Conservation (phyloP, 1,140 invertebrate species). For the Dinoponera quadriceps region DNA sequence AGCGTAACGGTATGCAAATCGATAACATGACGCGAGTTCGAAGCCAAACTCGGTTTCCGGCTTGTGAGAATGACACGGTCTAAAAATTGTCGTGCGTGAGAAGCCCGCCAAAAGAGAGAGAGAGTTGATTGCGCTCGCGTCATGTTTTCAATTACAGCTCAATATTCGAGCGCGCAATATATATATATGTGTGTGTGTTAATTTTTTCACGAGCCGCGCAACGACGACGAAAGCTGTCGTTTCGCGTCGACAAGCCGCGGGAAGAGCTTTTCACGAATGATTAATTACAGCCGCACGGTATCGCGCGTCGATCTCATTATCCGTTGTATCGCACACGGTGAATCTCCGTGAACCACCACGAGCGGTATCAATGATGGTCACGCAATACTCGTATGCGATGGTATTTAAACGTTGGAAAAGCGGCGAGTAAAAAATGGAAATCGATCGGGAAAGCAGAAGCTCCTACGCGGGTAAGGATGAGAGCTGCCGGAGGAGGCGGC, state of each 20-base stretch:
- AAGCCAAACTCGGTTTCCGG: background rate
- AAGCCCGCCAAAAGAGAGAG: background rate
- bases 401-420: background rate
- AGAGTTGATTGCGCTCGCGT: background rate
- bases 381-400: background rate
- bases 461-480: background rate
- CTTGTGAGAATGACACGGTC: background rate
- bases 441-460: conserved; percentile 3
- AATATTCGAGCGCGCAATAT: conserved; percentile 20
- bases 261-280: conserved; percentile 4
- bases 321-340: background rate
- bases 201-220: conserved; percentile 6
- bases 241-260: background rate
- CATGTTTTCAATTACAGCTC: background rate
- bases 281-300: conserved; percentile 42
- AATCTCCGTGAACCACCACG: background rate
- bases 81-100: background rate
- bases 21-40: background rate
- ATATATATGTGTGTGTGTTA: background rate
- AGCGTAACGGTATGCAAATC: conserved; percentile 59
- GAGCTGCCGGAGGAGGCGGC: conserved; percentile 34
- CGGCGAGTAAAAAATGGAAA: background rate
- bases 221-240: background rate
- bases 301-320: conserved; percentile 40
- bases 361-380: conserved; percentile 12